phyloP scores from a whole-genome alignment of 2,797 vertebrate species.

The Tokudaia muenninki region DNA sequence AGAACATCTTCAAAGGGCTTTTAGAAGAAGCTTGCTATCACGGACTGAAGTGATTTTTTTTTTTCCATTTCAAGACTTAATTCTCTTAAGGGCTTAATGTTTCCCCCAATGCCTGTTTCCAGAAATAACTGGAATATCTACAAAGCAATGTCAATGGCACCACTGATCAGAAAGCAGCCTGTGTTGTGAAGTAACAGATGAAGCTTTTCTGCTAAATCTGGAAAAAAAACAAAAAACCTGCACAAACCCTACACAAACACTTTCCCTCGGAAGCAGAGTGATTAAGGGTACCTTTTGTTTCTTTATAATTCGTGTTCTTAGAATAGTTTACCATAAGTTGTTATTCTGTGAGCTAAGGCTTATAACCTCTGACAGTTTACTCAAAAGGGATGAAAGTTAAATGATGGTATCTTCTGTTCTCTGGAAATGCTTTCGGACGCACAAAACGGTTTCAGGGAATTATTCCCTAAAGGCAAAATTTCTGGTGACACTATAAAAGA shows the following conservation, averaged over 20 bases:
- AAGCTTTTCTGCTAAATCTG: background rate
- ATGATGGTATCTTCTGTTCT: background rate
- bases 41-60: background rate
- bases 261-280: background rate
- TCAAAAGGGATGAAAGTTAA: slow-evolving; percentile 47
- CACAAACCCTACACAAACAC: background rate
- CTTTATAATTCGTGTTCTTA: background rate
- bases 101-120: slow-evolving; percentile 64
- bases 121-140: slow-evolving; percentile 68
- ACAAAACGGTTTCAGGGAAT: slow-evolving; percentile 36
- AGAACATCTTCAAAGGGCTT: slow-evolving; percentile 52
- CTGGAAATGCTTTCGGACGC: background rate
- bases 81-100: slow-evolving; percentile 60
- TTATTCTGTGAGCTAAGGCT: background rate
- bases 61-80: slow-evolving; percentile 66
- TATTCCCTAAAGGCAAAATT: slow-evolving; percentile 48
- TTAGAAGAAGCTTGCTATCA: slow-evolving; percentile 36
- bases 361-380: background rate
- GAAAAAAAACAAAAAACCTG: background rate
- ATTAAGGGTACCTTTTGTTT: slow-evolving; percentile 1
- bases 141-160: slow-evolving; percentile 14
- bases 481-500: slow-evolving; percentile 2
- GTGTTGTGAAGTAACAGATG: slow-evolving; percentile 6
- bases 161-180: slow-evolving; percentile 39
- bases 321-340: background rate